Base-by-base conservation (phyloP, 2,113 vertebrate genomes). In the Lepus timidus region DNA sequence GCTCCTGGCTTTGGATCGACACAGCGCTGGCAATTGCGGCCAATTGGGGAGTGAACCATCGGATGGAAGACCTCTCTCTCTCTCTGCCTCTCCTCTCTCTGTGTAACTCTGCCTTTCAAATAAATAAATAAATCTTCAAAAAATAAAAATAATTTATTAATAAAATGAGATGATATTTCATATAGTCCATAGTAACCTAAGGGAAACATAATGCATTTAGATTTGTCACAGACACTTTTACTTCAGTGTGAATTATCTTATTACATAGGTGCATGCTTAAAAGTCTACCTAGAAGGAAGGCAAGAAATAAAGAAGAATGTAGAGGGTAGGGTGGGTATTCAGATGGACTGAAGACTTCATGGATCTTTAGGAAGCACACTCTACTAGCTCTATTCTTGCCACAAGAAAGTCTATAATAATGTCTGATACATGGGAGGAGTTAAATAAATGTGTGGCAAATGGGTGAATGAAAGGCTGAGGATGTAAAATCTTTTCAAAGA, bases 221-320 rank as follows among this genome's bases (percentile, higher is more conserved):
- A 12, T 86, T 93, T 80, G 39, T 78, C 49, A 73, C 6, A 76
- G 29, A 11, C 49, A 94, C 55, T 90, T 90, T 70, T 68, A 93
- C 19, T 78, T 76, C 16, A 87, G 25, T 92, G 82, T 82, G 85
- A 78, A 73, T 91, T 96, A 84, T 80, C 10, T 95, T 75, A 64
- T 36, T 71, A 81, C 20, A 85, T 33, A 4, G 29, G 39, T 93
- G 12, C 22, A 86, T 74, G 16, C 3, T 71, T 94, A 67, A 81
- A 81, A 68, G 16, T 17, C 31, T 51, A 31, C 1, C 4, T 52
- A 86, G 29, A 76, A 94, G 49, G 44, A 65, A 92, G 62, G 49
- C 6, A 86, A 19, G 17, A 29, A 83, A 75, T 68, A 27, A 52
- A 36, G 44, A 81, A 68, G 13, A 84, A 4, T 76, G 25, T 89